A percentile compares a stretch with the other conserved stretches of the same genome.
These are phyloP conservation scores for Pomatostomus ruficeps DNA, from an alignment of 2,113 vertebrate genomes.

Conservation along the genomic window DNA sequence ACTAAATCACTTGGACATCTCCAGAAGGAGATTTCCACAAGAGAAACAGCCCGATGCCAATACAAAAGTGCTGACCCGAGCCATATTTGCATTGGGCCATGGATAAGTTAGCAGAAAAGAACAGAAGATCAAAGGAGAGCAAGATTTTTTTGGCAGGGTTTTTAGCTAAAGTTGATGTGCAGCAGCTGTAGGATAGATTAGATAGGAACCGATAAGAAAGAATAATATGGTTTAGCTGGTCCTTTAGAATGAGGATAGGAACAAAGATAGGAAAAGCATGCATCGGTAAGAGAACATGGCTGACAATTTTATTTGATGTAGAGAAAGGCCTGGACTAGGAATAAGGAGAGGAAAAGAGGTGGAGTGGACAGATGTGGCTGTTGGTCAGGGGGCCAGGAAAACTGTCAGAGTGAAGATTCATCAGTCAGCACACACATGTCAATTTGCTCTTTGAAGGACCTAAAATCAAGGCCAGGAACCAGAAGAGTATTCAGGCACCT, in stretches of 20 bases:
- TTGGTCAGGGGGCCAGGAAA: background rate
- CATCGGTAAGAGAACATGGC: background rate
- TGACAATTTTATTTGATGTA: background rate
- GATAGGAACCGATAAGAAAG: background rate
- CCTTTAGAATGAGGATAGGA: background rate
- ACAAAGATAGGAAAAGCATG: background rate
- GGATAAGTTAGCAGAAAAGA: background rate
- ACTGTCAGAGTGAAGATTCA: background rate
- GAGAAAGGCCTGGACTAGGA: background rate
- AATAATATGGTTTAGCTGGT: background rate
- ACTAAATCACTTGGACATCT: background rate
- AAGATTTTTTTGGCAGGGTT: conserved; percentile 9
- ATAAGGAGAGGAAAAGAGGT: background rate
- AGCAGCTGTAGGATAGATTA: background rate
- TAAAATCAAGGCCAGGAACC: background rate
- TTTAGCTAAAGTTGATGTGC: background rate
- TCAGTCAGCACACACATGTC: background rate
- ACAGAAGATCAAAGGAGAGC: background rate
- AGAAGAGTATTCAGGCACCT: background rate
- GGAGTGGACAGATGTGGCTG: background rate
- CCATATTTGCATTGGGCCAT: background rate
- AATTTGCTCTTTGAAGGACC: background rate
- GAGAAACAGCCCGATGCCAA: background rate
- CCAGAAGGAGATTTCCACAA: background rate
- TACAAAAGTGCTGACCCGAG: background rate